Percentiles rank a stretch among this genome's conserved stretches.
phyloP scores from a whole-genome alignment of 2,888 invertebrate genomes.

The Scrobipalpa costella region DNA sequence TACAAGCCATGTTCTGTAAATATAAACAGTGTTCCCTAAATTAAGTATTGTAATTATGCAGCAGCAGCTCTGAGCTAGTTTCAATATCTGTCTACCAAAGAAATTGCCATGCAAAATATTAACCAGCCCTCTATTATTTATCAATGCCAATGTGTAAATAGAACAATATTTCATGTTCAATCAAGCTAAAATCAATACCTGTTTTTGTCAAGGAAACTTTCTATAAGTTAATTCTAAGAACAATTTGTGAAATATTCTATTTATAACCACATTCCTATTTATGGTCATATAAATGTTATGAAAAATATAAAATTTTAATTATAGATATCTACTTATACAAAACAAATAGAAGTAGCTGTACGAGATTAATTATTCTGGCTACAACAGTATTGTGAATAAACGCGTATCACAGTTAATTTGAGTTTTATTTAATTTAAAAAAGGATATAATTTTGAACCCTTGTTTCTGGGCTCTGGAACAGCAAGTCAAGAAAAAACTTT shows the following conservation, averaged over 20 bases:
- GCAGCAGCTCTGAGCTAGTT: background rate
- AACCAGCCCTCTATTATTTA: conserved; percentile 4
- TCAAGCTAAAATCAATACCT: background rate
- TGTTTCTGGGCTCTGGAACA: too few species aligned
- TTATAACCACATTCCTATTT: conserved; percentile 45
- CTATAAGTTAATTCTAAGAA: conserved; percentile 27
- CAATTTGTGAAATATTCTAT: conserved; percentile 33
- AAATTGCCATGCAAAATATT: background rate
- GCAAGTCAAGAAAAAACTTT: too few species aligned
- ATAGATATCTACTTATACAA: conserved; percentile 18
- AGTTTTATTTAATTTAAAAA: background rate
- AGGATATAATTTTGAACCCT: too few species aligned
- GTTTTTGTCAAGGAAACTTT: background rate
- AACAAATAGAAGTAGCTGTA: conserved; percentile 15
- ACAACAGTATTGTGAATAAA: conserved; percentile 68
- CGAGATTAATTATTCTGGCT: conserved; percentile 32
- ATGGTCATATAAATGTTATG: conserved; percentile 37
- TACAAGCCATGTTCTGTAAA: conserved; percentile 7
- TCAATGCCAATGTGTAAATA: conserved; percentile 14
- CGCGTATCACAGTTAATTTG: conserved; percentile 42
- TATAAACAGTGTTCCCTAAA: conserved; percentile 3
- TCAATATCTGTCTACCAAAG: conserved; percentile 1
- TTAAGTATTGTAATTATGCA: conserved; percentile 5
- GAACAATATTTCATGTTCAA: background rate
- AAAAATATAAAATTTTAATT: conserved; percentile 30